These are phyloP conservation scores for Phylloscopus trochiloides DNA, from an alignment of 2,113 vertebrate genomes.

Conservation along the genomic window DNA sequence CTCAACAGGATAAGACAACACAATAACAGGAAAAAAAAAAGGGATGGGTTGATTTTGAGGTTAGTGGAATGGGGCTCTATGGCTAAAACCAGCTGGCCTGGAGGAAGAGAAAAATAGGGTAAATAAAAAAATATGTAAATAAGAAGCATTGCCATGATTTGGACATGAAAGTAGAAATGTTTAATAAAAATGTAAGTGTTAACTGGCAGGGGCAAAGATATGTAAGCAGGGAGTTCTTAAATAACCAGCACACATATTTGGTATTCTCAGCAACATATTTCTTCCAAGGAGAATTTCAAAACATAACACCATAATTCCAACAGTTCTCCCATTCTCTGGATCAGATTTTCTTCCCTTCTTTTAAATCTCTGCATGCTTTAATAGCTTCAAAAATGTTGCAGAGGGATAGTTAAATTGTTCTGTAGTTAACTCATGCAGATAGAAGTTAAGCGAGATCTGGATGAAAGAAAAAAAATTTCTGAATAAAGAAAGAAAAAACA, in stretches of 20 bases:
- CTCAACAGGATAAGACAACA: background rate
- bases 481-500: background rate
- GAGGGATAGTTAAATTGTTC: background rate
- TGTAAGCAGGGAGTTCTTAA: background rate
- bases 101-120: background rate
- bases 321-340: background rate
- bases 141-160: background rate
- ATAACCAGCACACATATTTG: background rate
- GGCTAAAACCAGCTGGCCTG: background rate
- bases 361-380: conserved; percentile 2
- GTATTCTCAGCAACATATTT: background rate
- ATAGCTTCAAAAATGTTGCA: conserved; percentile 13
- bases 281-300: conserved; percentile 31
- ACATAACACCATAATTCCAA: background rate
- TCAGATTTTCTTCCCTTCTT: conserved; percentile 1
- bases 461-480: background rate
- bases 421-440: background rate
- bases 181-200: conserved; percentile 13
- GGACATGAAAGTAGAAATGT: background rate
- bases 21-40: background rate
- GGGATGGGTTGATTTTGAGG: background rate
- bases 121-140: conserved; percentile 1
- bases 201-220: background rate
- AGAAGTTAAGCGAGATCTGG: conserved; percentile 11
- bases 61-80: background rate